Evolutionary conservation across 2,797 vertebrate genomes (phyloP).

Genomic region (Basileuterus tristriatus): DNA sequence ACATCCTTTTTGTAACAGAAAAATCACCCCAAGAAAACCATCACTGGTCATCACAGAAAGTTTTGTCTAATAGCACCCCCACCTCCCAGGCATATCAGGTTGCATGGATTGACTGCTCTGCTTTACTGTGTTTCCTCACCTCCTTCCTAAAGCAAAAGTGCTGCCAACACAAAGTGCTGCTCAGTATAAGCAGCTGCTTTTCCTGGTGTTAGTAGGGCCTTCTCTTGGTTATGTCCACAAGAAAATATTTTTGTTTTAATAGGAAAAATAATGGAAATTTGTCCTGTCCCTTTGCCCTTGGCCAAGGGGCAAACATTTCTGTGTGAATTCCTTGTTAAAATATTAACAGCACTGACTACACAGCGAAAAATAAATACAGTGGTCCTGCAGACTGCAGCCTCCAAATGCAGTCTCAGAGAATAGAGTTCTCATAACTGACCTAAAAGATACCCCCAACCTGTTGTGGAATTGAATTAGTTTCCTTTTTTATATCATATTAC

Average conservation of each 20-base stretch:
- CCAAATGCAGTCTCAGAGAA: not conserved
- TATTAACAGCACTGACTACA: slow-evolving; percentile 36
- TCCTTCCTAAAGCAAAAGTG: slow-evolving; percentile 18
- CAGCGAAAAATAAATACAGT: slow-evolving; percentile 17
- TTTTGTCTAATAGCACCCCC: not conserved
- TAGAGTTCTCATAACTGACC: not conserved
- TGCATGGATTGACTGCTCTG: not conserved
- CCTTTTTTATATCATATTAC: not conserved
- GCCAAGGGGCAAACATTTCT: slow-evolving; percentile 45
- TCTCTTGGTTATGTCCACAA: slow-evolving; percentile 31
- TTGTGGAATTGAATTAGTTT: not conserved
- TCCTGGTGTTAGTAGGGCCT: not conserved
- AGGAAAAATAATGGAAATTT: slow-evolving; percentile 51
- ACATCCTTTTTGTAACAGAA: not conserved
- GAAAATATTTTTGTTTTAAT: slow-evolving; percentile 62
- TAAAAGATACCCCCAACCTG: not conserved
- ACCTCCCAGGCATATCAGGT: not conserved
- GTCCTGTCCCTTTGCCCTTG: slow-evolving; percentile 30
- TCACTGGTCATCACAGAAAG: not conserved
- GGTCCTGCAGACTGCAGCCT: slow-evolving; percentile 7
- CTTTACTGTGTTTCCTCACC: slow-evolving; percentile 7
- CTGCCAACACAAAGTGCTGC: slow-evolving; percentile 32
- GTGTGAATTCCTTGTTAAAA: slow-evolving; percentile 55
- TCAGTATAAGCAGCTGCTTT: slow-evolving; percentile 26
- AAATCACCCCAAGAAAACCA: not conserved